These are phyloP conservation scores for Cryptophagus acutangulus DNA, from an alignment of 2,888 invertebrate genomes.

Conservation along the genomic window DNA sequence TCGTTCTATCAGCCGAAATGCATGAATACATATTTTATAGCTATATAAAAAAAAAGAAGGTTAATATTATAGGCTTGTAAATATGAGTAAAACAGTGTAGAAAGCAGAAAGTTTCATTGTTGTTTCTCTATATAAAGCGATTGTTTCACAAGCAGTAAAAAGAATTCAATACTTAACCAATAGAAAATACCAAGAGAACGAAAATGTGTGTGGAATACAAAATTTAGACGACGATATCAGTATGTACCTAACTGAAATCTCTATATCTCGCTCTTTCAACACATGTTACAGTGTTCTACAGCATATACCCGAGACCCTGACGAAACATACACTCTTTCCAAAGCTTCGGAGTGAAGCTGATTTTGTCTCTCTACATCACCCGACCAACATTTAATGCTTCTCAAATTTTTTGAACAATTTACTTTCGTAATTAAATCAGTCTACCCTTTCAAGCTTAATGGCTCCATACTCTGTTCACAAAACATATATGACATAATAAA, in stretches of 20 bases:
- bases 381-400: too few relatives aligned
- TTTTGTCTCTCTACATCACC: too few relatives aligned
- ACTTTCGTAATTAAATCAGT: too few relatives aligned
- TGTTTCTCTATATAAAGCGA: conserved; percentile 32
- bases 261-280: conserved; percentile 38
- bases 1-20: too few relatives aligned
- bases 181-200: conserved; percentile 36
- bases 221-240: conserved; percentile 37
- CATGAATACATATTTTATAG: too few relatives aligned
- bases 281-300: conserved; percentile 43
- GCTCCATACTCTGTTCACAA: too few relatives aligned
- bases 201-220: conserved; percentile 40
- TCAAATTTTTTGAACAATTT: too few relatives aligned
- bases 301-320: conserved; percentile 27
- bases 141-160: conserved; percentile 33
- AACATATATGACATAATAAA: too few relatives aligned
- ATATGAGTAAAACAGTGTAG: conserved; percentile 15
- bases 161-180: conserved; percentile 40
- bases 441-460: too few relatives aligned
- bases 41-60: too few relatives aligned
- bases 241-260: conserved; percentile 40
- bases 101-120: conserved; percentile 31
- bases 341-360: conserved; percentile 19
- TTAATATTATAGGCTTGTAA: conserved; percentile 9
- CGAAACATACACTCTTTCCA: too few relatives aligned